phyloP scores from a whole-genome alignment of 2,888 invertebrate genomes.

The Agonopterix arenella region DNA sequence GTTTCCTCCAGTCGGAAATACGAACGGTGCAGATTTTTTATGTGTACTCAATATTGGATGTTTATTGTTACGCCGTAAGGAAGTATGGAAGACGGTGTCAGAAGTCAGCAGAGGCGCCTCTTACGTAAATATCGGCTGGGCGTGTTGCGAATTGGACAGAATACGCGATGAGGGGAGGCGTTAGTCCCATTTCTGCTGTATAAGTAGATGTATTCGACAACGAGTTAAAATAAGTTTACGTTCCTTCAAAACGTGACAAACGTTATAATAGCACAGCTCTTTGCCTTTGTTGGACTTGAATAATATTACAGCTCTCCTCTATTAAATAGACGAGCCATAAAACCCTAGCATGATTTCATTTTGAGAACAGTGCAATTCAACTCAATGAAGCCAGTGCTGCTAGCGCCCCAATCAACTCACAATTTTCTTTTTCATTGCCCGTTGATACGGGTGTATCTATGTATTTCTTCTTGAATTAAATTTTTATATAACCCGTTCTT shows the following conservation, averaged over 20 bases:
- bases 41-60: constrained; percentile 40
- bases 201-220: constrained; percentile 53
- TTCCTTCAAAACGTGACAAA: constrained; percentile 29
- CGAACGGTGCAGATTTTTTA: constrained; percentile 37
- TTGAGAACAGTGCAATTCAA: constrained; percentile 17
- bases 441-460: constrained; percentile 9
- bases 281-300: constrained; percentile 2
- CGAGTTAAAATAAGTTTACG: constrained; percentile 54
- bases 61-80: constrained; percentile 32
- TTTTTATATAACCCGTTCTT: constrained; percentile 1
- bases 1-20: constrained; percentile 25
- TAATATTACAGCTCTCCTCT: constrained; percentile 9
- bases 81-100: constrained; percentile 50
- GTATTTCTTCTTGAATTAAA: constrained; percentile 3
- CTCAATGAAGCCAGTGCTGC: constrained; percentile 33
- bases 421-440: constrained; percentile 34
- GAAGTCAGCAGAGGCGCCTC: constrained; percentile 62
- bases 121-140: constrained; percentile 71
- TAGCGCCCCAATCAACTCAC: constrained; percentile 37
- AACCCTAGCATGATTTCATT: constrained; percentile 25
- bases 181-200: constrained; percentile 52
- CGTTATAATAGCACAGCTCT: no score
- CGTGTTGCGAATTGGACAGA: constrained; percentile 70
- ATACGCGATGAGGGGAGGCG: constrained; percentile 68
- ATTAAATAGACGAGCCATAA: constrained; percentile 24